A percentile compares a stretch with the other conserved stretches of the same genome.
Conservation (phyloP, 2,888 invertebrate species). For the Rotaria socialis region DNA sequence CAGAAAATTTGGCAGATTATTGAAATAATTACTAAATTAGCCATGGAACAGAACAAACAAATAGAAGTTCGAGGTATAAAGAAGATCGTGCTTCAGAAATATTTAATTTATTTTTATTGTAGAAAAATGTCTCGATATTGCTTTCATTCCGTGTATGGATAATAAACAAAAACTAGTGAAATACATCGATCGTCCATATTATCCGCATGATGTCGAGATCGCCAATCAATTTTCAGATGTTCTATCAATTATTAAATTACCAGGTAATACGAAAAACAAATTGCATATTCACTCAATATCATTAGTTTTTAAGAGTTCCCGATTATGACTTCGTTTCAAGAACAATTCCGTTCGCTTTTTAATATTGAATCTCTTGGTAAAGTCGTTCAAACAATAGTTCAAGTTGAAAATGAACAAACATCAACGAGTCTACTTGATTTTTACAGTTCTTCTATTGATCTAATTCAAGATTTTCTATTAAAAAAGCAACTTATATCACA, state of each 20-base stretch:
- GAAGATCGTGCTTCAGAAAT: background rate
- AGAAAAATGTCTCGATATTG: background rate
- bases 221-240: background rate
- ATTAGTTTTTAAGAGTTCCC: background rate
- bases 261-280: background rate
- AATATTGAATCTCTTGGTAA: background rate
- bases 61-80: background rate
- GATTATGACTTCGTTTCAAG: background rate
- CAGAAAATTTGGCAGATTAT: background rate
- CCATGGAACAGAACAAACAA: background rate
- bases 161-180: background rate
- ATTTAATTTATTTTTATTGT: background rate
- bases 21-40: background rate
- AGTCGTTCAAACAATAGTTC: background rate
- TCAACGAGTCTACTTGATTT: background rate
- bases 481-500: background rate
- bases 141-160: background rate
- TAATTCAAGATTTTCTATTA: background rate
- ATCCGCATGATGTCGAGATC: background rate
- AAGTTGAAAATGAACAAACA: background rate
- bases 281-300: background rate
- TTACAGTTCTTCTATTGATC: background rate
- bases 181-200: conserved; percentile 18
- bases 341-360: background rate
- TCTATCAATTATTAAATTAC: background rate